These are phyloP conservation scores for Guaruba guarouba DNA, from an alignment of 2,113 vertebrate species.

Conservation along the genomic window DNA sequence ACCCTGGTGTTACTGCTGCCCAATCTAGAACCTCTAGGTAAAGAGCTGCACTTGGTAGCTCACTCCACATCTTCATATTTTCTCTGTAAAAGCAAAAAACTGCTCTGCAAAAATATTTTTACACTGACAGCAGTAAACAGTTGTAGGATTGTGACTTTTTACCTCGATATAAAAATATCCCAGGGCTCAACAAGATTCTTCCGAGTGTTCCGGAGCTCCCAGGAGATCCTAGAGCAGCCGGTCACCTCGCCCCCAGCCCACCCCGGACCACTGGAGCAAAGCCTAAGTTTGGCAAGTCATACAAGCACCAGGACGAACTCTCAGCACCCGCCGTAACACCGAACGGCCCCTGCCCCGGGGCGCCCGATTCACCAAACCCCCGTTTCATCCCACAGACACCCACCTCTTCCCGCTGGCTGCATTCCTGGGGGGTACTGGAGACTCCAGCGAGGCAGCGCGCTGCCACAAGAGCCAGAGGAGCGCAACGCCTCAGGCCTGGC, in stretches of 20 bases:
- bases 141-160: no score
- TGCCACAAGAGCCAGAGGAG: no score
- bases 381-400: not conserved
- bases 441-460: not conserved
- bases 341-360: accelerated
- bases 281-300: constrained; percentile 13
- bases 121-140: accelerated
- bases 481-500: not conserved
- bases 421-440: no score
- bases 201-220: accelerated
- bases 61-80: accelerated
- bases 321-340: not conserved
- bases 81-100: not conserved
- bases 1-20: not conserved
- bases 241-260: accelerated
- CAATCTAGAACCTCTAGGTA: not conserved
- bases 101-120: not conserved
- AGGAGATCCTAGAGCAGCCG: not conserved
- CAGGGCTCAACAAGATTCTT: not conserved
- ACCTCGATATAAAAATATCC: accelerated
- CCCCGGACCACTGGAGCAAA: accelerated
- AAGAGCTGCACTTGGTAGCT: accelerated
- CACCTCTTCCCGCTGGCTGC: no score
- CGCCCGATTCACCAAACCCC: not conserved
- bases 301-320: not conserved